phyloP scores from a whole-genome alignment of 2,888 invertebrate species.

The Elmis aenea region DNA sequence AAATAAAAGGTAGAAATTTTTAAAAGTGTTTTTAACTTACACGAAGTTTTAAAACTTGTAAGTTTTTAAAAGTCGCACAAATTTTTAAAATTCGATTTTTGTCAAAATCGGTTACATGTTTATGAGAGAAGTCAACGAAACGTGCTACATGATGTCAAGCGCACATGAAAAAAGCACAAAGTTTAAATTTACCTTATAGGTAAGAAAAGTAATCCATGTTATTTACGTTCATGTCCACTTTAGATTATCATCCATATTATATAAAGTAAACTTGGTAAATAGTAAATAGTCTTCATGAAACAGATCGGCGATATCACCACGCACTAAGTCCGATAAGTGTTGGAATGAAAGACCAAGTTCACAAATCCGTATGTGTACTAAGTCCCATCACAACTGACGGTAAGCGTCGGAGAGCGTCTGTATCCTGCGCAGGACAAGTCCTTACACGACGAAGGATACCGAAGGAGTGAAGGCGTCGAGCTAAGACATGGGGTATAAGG shows the following conservation, averaged over 20 bases:
- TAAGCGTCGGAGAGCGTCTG: constrained; percentile 22
- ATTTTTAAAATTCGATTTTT: too few species aligned
- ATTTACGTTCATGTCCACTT: constrained; percentile 21
- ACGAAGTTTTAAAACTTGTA: too few species aligned
- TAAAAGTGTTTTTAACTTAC: too few species aligned
- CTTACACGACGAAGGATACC: constrained; percentile 45
- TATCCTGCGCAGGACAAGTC: constrained; percentile 37
- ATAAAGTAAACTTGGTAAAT: too few species aligned
- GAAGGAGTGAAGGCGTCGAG: constrained; percentile 46
- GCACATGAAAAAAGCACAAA: too few species aligned
- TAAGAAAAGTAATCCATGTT: constrained; percentile 25
- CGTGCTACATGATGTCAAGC: too few species aligned
- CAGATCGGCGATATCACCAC: constrained; percentile 9
- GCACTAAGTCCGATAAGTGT: constrained; percentile 15
- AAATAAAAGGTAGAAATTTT: too few species aligned
- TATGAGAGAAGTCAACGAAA: too few species aligned
- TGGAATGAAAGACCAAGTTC: constrained; percentile 15
- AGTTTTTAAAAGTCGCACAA: too few species aligned
- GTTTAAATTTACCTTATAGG: constrained; percentile 24
- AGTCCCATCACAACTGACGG: constrained; percentile 19
- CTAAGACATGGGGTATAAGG: constrained; percentile 46
- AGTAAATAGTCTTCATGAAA: constrained; percentile 5
- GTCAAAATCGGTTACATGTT: too few species aligned
- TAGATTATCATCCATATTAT: constrained; percentile 21
- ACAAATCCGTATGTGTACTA: constrained; percentile 18